Percentiles rank a stretch among this genome's conserved stretches.
Conservation (phyloP, 2,888 invertebrate species). For the Halictus ligatus region DNA sequence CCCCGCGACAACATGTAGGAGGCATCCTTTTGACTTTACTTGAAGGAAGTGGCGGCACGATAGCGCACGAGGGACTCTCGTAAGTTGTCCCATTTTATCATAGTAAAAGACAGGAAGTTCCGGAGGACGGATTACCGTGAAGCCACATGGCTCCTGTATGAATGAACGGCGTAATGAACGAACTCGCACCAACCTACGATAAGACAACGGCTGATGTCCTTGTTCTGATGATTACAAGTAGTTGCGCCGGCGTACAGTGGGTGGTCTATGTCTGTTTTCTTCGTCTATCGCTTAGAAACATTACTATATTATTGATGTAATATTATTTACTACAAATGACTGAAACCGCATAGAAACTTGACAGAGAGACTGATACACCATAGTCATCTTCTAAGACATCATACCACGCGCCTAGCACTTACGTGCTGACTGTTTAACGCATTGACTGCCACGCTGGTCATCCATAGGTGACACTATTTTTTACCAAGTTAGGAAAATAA, state of each 20-base stretch:
- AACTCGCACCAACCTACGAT: conserved; percentile 40
- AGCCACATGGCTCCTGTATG: conserved; percentile 67
- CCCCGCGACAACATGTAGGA: neutral
- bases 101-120: conserved; percentile 57
- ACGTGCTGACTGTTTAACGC: no score
- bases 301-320: no score
- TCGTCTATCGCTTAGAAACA: neutral
- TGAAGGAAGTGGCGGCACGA: neutral
- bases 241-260: neutral
- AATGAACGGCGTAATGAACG: conserved; percentile 61
- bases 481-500: no score
- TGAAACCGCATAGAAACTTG: no score
- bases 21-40: neutral
- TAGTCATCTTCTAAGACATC: no score
- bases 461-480: no score
- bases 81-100: conserved; percentile 40
- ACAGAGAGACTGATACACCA: no score
- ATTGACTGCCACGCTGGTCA: no score
- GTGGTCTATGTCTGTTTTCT: neutral
- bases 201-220: conserved; percentile 34
- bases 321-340: neutral
- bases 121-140: conserved; percentile 41
- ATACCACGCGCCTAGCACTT: no score
- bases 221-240: conserved; percentile 7
- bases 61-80: neutral